A percentile compares a stretch with the other conserved stretches of the same genome.
These are phyloP conservation scores for Zaprionus kolodkinae DNA, from an alignment of 1,140 invertebrate species.

Conservation along the genomic window DNA sequence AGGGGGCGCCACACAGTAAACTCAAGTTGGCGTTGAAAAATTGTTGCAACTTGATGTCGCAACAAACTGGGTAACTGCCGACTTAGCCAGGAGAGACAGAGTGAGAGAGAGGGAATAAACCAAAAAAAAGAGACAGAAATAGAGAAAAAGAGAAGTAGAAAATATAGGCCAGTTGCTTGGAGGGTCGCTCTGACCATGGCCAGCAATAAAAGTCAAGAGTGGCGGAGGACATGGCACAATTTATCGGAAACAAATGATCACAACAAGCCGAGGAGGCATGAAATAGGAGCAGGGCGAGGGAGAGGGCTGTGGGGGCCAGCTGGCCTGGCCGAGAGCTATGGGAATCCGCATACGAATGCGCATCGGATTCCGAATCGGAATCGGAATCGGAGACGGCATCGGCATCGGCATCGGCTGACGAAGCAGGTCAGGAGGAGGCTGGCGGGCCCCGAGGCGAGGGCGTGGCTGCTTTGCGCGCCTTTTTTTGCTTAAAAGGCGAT, in stretches of 20 bases:
- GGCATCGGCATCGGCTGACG: conserved; percentile 12
- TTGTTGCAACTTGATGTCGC: conserved; percentile 42
- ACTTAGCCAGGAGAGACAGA: background rate
- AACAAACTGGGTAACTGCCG: conserved; percentile 15
- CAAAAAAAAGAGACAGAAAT: conserved; percentile 8
- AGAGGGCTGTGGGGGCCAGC: conserved; percentile 18
- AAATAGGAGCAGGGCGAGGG: conserved; percentile 6
- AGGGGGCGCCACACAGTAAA: conserved; percentile 17
- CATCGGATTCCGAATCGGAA: conserved; percentile 16
- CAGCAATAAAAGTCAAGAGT: conserved; percentile 80
- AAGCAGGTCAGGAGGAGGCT: conserved; percentile 44
- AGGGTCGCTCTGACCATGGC: conserved; percentile 51
- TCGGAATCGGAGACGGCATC: conserved; percentile 10
- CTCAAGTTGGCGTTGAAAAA: conserved; percentile 25
- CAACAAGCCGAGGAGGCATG: conserved; percentile 51
- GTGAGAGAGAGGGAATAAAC: background rate
- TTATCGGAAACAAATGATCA: conserved; percentile 80
- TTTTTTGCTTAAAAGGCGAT: conserved; percentile 49
- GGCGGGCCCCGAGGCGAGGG: conserved; percentile 37
- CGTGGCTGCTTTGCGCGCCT: conserved; percentile 49
- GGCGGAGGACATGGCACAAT: conserved; percentile 74
- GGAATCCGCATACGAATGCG: background rate
- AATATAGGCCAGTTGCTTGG: conserved; percentile 50
- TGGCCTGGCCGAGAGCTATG: background rate
- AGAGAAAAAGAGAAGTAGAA: conserved; percentile 5